Evolutionary conservation across 2,113 vertebrate species (phyloP), one percentile per base, ranked within the genome.

Genomic region (Andinoacara biseriatus): DNA sequence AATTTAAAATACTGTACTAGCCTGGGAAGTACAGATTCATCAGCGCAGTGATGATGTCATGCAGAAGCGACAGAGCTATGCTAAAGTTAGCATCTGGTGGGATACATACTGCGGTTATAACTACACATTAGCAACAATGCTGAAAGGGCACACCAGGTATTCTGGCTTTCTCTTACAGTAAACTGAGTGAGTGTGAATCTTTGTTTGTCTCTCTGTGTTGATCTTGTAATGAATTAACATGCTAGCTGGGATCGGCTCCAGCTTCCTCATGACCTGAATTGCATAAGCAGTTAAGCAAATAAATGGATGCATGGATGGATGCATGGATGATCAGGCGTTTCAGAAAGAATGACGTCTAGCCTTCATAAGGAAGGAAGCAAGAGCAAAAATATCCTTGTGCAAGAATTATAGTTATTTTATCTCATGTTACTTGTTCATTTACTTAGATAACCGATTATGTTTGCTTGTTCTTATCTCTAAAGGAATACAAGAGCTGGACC

Each of bases 401-500:
- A 5, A 8, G 29, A 86, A 77, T 88, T 62, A 69, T 17, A 35
- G 31, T 8, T 10, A 22, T 72, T n/a, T 54, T 69, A 52, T 40
- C 14, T 52, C 15, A 57, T 57, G 35, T 2, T 46, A 2, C 1
- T 26, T 1, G 33, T 35, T 35, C 33, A 35, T 35, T 7, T 35
- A 2, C 7, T 35, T 35, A 22, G 26, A 10, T 65, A 38, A 77
- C 3, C 2, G 17, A 24, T 79, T 10, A 20, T 13, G 33, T 67
- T 63, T 49, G 38, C 72, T 22, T 29, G 11, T 75, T 65, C 26
- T 61, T n/a, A 26, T 31, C 20, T 90, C 5, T 84, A 20, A 62
- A 96, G 96, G 95, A 74, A 63, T 96, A 15, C 90, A 93, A 80
- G 95, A 96, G 90, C 52, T 96, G 58, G 95, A 96, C 86, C 96